phyloP scores from a whole-genome alignment of 2,797 vertebrate species.

The Tiaroga cobitis region DNA sequence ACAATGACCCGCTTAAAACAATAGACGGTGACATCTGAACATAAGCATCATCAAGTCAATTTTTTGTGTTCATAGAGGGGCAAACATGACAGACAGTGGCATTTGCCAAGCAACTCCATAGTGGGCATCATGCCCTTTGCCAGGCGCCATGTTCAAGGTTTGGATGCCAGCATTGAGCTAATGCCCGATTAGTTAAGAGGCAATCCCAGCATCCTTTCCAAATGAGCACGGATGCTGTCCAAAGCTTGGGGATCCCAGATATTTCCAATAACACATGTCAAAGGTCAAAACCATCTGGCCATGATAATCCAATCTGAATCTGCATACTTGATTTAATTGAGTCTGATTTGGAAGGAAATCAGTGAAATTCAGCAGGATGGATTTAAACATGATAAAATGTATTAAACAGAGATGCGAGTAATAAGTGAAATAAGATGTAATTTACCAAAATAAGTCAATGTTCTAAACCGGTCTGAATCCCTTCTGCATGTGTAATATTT shows the following conservation, averaged over 20 bases:
- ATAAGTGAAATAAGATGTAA: background rate
- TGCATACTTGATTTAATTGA: background rate
- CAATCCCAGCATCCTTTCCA: conserved; percentile 77
- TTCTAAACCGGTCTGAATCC: background rate
- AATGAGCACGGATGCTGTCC: conserved; percentile 71
- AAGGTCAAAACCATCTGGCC: conserved; percentile 77
- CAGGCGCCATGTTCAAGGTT: conserved; percentile 73
- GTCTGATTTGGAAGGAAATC: conserved; percentile 1
- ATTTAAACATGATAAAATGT: background rate
- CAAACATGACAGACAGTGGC: conserved; percentile 72
- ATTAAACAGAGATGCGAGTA: background rate
- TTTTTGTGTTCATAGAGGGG: conserved; percentile 54
- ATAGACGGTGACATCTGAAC: conserved; percentile 3
- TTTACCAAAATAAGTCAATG: background rate
- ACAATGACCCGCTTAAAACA: conserved; percentile 8
- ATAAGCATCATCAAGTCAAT: conserved; percentile 4
- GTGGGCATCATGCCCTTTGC: conserved; percentile 74
- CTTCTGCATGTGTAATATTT: background rate
- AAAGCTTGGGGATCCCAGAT: conserved; percentile 73
- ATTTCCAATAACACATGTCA: conserved; percentile 73
- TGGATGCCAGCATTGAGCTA: conserved; percentile 77
- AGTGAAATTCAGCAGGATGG: background rate
- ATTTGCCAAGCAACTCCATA: conserved; percentile 78
- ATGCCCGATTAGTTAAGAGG: conserved; percentile 78
- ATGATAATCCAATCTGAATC: conserved; percentile 56